phyloP scores from a whole-genome alignment of 2,113 vertebrate species.

The Ginglymostoma cirratum region DNA sequence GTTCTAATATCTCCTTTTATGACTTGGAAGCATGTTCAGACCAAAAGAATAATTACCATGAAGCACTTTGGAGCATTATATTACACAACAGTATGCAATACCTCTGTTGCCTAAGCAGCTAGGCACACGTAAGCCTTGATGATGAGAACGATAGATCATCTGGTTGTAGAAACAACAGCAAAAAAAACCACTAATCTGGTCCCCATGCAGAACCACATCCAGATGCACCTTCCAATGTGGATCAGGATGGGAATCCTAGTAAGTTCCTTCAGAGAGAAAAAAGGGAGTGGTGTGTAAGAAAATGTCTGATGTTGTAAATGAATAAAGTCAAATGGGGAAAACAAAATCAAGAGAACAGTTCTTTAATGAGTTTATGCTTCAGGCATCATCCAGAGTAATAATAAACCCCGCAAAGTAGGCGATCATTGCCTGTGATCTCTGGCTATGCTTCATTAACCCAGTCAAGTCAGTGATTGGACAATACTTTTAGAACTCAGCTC shows the following conservation, averaged over 20 bases:
- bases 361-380: background rate
- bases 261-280: background rate
- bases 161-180: background rate
- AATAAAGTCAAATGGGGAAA: background rate
- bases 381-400: background rate
- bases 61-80: background rate
- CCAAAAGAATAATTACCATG: too few relatives aligned
- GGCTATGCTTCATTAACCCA: background rate
- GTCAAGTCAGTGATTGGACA: background rate
- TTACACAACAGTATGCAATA: background rate
- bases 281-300: background rate
- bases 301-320: background rate
- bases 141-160: background rate
- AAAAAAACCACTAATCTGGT: too few relatives aligned
- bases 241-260: background rate
- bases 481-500: background rate
- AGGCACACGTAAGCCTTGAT: background rate
- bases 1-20: background rate
- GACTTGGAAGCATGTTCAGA: too few relatives aligned
- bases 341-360: background rate
- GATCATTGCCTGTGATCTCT: background rate
- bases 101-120: background rate
- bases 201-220: background rate
- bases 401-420: background rate
- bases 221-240: background rate